Evolutionary conservation across 2,113 vertebrate species (phyloP).

Genomic region (Entomyzon cyanotis): DNA sequence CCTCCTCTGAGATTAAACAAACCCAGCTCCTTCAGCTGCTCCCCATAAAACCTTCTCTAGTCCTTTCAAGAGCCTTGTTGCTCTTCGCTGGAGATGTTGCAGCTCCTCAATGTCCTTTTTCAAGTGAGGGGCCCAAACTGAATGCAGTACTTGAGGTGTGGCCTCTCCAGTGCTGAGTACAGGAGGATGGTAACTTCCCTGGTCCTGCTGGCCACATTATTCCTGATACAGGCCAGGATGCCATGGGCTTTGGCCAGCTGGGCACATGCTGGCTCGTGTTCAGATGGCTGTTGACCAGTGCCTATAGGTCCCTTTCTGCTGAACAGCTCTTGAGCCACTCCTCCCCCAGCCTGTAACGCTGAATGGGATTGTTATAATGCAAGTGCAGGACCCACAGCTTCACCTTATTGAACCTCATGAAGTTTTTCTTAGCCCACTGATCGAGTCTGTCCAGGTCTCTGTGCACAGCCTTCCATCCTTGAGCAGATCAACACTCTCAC

Average conservation of each 20-base stretch:
- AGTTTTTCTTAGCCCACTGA: neutral
- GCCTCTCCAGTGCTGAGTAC: neutral
- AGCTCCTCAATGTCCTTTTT: neutral
- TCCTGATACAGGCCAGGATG: neutral
- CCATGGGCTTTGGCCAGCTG: neutral
- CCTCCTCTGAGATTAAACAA: neutral
- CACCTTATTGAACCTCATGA: neutral
- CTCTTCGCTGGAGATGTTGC: neutral
- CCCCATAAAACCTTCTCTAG: neutral
- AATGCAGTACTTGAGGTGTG: rapidly evolving
- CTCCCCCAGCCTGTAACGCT: rapidly evolving
- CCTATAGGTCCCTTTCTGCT: neutral
- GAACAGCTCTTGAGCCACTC: rapidly evolving
- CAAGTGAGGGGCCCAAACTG: neutral
- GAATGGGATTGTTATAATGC: neutral
- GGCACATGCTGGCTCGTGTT: rapidly evolving
- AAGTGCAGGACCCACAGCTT: neutral
- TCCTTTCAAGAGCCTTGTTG: neutral
- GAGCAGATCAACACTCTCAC: neutral
- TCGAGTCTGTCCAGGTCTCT: neutral
- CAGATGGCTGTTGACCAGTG: neutral
- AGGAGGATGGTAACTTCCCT: neutral
- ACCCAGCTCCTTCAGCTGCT: neutral
- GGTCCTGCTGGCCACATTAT: neutral
- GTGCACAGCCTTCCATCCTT: neutral